These are phyloP conservation scores for Drosophila azteca DNA, from an alignment of 1,140 invertebrate species.

Conservation along the genomic window DNA sequence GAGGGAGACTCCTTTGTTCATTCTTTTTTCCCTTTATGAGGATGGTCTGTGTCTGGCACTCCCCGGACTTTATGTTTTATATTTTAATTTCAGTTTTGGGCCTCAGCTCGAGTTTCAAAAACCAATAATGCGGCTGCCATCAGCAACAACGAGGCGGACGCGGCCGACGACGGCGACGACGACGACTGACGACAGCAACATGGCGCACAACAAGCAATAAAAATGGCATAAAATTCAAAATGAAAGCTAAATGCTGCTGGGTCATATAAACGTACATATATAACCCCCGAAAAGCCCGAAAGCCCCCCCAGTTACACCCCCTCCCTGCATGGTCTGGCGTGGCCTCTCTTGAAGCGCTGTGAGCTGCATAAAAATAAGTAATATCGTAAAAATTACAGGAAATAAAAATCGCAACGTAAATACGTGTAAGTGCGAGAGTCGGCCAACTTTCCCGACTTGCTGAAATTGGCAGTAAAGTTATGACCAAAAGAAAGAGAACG, in stretches of 20 bases:
- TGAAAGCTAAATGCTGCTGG: conserved; percentile 69
- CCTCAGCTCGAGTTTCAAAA: conserved; percentile 61
- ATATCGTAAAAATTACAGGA: conserved; percentile 82
- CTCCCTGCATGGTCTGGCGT: neutral
- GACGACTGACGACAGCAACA: conserved; percentile 46
- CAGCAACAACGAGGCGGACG: conserved; percentile 27
- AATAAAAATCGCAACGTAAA: conserved; percentile 81
- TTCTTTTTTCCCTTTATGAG: conserved; percentile 18
- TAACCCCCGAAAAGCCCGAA: neutral
- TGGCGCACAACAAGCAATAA: conserved; percentile 66
- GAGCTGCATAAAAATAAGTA: conserved; percentile 80
- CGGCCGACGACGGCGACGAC: conserved; percentile 1
- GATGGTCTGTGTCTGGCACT: conserved; percentile 12
- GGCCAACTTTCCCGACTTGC: conserved; percentile 71
- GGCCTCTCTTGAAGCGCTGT: conserved; percentile 47
- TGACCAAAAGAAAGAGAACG: conserved; percentile 48
- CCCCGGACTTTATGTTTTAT: conserved; percentile 28
- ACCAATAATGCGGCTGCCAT: conserved; percentile 69
- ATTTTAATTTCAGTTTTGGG: conserved; percentile 73
- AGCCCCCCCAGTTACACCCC: neutral
- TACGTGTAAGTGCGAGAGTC: conserved; percentile 75
- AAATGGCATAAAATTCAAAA: conserved; percentile 77
- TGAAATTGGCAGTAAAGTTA: conserved; percentile 79
- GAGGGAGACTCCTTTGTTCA: conserved; percentile 28
- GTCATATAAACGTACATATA: conserved; percentile 11